Evolutionary conservation across 1,140 invertebrate genomes (phyloP), one percentile per base, ranked within the genome.

Genomic region (Zelostemma sp.): DNA sequence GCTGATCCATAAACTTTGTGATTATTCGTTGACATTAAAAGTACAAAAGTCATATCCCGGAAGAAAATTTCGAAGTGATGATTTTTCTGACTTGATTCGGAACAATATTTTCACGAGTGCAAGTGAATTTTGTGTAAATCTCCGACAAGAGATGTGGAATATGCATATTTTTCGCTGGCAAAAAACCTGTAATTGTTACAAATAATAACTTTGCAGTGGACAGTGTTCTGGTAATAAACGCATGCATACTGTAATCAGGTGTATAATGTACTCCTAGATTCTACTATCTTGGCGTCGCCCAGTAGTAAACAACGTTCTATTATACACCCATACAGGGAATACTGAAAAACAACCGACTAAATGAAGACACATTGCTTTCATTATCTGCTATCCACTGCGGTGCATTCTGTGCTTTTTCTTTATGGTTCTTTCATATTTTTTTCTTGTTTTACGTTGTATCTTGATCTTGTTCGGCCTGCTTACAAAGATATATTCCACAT

Each of bases 281-380:
- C 46, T 25, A 51, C 50, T 67, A 66, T 66, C 74, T 72, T 66
- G 67, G 66, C 72, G 67, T 54, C 61, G 59, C 63, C 68, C 60
- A 46, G 51, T 62, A 73, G 54, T 73, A 69, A 75, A 76, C 75
- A 78, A 75, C 70, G 75, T 78, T 71, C 74, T 69, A 77, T 80
- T 78, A 80, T 78, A 74, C 73, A 67, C 68, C 55, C 67, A 64
- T 72, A 51, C 60, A 40, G 15, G 5, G 47, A 64, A 72, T 46
- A 64, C 64, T 64, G 54, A 54, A 62, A 64, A 72, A 68, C 64
- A 72, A 57, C 56, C 60, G 35, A 53, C 55, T 58, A 68, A 72
- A 72, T 72, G 69, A 72, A 72, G 69, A 72, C 60, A 61, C 69
- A 72, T 68, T 61, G 60, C 64, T 68, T 68, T 72, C 64, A 72